Evolutionary conservation across 2,113 vertebrate species (phyloP).

Genomic region (Centropus bengalensis): DNA sequence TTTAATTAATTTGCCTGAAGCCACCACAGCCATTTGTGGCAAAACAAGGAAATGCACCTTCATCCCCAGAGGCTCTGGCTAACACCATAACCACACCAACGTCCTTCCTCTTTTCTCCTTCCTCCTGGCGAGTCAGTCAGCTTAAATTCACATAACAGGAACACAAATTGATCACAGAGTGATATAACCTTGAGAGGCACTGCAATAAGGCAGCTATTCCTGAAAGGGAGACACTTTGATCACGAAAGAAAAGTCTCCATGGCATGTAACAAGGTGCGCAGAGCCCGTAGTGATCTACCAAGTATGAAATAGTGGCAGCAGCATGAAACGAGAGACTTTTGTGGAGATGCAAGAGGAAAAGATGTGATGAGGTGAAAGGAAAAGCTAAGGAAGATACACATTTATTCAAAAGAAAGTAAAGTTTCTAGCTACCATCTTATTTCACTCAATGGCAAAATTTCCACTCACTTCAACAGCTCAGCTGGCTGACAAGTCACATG

Average conservation of each 20-base stretch:
- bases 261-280: not conserved
- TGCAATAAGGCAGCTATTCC: not conserved
- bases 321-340: not conserved
- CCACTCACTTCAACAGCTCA: not conserved
- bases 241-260: not conserved
- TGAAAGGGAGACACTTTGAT: not conserved
- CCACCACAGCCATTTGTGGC: slow-evolving; percentile 42
- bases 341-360: not conserved
- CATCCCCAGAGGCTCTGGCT: slow-evolving; percentile 66
- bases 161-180: not conserved
- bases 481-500: not conserved
- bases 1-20: slow-evolving; percentile 11
- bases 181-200: not conserved
- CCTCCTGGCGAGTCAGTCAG: not conserved
- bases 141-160: not conserved
- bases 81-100: slow-evolving; percentile 55
- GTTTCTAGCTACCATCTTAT: not conserved
- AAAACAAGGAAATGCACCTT: slow-evolving; percentile 29
- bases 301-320: not conserved
- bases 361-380: not conserved
- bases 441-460: not conserved
- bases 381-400: not conserved
- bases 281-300: not conserved
- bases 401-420: not conserved
- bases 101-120: slow-evolving; percentile 69